Base-by-base conservation (phyloP, 2,797 vertebrate species). In the Sebastes steindachneri region DNA sequence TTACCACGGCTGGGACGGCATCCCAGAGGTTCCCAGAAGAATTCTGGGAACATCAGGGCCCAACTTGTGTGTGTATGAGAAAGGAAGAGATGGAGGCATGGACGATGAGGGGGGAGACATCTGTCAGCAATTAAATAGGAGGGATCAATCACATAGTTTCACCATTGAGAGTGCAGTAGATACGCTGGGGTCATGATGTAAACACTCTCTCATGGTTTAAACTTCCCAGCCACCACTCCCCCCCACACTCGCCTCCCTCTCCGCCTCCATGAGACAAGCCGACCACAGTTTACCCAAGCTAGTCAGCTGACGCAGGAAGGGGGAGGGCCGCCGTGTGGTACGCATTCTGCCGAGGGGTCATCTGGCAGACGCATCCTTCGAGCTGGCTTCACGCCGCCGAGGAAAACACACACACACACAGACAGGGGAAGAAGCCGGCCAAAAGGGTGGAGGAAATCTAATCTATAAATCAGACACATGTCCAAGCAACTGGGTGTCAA, bases 11-110 rank as follows among this genome's bases (percentile, higher is more conserved):
- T 94, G 89, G 92, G 94, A 90, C 71, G 7, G n/a, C 59, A 75
- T 94, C 92, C 92, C 91, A 87, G 81, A 85, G 73, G 81, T 88
- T 91, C 88, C 87, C 71, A 7, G 74, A 92, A 89, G 83, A 85
- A 84, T 90, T 86, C 72, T 89, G 84, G 84, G 80, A 92, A 91
- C 85, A 86, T 84, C 33, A 15, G 54, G 31, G 60, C 67, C 70
- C 76, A 77, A 80, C 77, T 1, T 48, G 80, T 79, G 85, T 79
- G 79, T 73, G 73, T 45, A 23, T 73, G 77, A 77, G 78, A 82
- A 73, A 71, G 68, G 48, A 55, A 31, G 48, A 66, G 62, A 85
- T 19, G 76, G 57, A 77, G 62, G 63, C 67, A 77, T 21, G 59
- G 73, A 68, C 10, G 37, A 48, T 23, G 71, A 73, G 69, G 67